Evolutionary conservation across 1,140 invertebrate species (phyloP).

Genomic region (Ceratosolen solmsi): DNA sequence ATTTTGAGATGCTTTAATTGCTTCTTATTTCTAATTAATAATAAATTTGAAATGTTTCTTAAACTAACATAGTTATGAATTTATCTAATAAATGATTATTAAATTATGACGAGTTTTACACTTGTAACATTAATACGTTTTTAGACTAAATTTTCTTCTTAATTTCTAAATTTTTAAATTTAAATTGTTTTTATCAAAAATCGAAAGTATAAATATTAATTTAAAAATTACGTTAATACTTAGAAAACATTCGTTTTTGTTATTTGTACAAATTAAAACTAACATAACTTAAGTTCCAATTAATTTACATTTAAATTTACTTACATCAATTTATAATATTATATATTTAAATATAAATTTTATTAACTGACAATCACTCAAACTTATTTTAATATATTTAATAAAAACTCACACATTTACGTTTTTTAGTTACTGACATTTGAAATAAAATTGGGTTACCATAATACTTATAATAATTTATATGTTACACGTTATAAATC

Average conservation of each 20-base stretch:
- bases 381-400: background rate
- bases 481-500: too few species aligned
- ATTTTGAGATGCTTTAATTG: constrained; percentile 55
- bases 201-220: too few species aligned
- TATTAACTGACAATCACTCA: too few species aligned
- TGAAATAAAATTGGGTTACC: constrained; percentile 26
- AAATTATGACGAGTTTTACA: background rate
- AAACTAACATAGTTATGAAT: constrained; percentile 33
- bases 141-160: background rate
- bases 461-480: constrained; percentile 21
- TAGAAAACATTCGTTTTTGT: background rate
- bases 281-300: too few species aligned
- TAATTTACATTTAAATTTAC: too few species aligned
- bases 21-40: background rate
- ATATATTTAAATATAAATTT: constrained; percentile 17
- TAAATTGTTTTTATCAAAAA: background rate
- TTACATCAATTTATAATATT: background rate
- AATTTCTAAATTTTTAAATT: constrained; percentile 32
- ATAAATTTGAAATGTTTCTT: background rate
- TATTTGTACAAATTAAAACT: too few species aligned
- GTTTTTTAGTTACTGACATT: constrained; percentile 25
- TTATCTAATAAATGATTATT: constrained; percentile 10
- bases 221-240: constrained; percentile 35
- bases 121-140: constrained; percentile 5
- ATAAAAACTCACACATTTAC: background rate